A percentile compares a stretch with the other conserved stretches of the same genome.
phyloP scores from a whole-genome alignment of 2,113 vertebrate species.

The Bubalus kerabau region DNA sequence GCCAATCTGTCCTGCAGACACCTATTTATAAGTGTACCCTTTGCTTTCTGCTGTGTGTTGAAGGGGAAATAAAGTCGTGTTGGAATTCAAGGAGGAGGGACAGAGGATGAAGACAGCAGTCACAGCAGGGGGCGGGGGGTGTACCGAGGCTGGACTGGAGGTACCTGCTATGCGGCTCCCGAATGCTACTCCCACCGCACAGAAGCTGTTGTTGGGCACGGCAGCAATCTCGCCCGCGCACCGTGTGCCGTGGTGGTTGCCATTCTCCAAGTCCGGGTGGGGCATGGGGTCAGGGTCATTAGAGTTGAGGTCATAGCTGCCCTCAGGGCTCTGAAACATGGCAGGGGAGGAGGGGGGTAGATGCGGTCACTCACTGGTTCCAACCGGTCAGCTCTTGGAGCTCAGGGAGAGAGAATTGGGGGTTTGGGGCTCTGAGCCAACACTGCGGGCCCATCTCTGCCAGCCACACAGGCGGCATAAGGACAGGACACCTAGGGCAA shows the following conservation, averaged over 20 bases:
- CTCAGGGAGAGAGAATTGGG: neutral
- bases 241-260: slow-evolving; percentile 96
- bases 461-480: neutral
- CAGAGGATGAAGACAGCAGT: neutral
- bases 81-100: neutral
- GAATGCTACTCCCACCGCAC: slow-evolving; percentile 93
- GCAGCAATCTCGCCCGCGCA: slow-evolving; percentile 97
- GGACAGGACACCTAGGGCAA: neutral
- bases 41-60: neutral
- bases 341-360: rapidly evolving
- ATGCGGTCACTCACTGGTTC: neutral
- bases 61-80: neutral
- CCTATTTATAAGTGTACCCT: neutral
- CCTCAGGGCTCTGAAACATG: slow-evolving; percentile 89
- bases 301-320: slow-evolving; percentile 97
- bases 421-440: neutral
- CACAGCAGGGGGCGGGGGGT: too few relatives aligned
- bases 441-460: neutral
- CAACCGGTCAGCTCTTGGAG: neutral
- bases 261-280: slow-evolving; percentile 88
- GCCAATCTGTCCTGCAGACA: neutral
- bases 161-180: slow-evolving; percentile 95
- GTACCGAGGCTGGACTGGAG: rapidly evolving
- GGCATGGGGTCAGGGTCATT: slow-evolving; percentile 98
- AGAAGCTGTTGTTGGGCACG: slow-evolving; percentile 95